These are phyloP conservation scores for Resseliella maxima DNA, from an alignment of 2,888 invertebrate genomes.

Conservation along the genomic window DNA sequence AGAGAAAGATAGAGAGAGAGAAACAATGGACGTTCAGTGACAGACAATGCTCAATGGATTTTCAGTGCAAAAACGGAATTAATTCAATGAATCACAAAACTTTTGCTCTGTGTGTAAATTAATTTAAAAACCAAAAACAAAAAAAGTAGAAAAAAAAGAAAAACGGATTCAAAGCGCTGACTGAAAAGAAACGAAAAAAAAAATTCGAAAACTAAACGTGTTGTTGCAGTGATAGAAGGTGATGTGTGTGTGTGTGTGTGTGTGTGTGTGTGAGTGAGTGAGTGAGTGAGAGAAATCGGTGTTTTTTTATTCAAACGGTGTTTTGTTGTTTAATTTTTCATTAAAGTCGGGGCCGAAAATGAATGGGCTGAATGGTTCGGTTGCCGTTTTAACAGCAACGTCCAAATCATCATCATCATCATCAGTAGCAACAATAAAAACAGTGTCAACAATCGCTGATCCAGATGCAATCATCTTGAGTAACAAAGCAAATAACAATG, in stretches of 20 bases:
- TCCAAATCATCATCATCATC: no score
- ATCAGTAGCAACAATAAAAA: background rate
- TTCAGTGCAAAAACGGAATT: background rate
- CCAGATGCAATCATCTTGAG: background rate
- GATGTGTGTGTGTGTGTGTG: background rate
- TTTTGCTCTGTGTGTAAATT: background rate
- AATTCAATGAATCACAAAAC: background rate
- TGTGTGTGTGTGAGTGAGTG: no score
- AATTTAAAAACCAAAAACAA: background rate
- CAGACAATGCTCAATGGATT: background rate
- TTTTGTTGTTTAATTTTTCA: no score
- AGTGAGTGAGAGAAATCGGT: no score
- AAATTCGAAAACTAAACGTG: no score
- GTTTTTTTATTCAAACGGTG: no score
- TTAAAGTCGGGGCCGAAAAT: background rate
- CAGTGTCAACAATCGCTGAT: background rate
- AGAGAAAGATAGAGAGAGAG: no score
- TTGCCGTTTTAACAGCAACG: background rate
- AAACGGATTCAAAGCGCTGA: background rate
- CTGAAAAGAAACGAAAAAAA: no score
- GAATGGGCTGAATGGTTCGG: conserved; percentile 23
- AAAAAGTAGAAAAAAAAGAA: background rate
- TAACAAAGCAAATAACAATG: background rate
- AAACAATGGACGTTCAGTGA: no score
- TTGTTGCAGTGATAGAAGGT: no score